Percentiles rank a stretch among this genome's conserved stretches.
Evolutionary conservation across 2,888 invertebrate genomes (phyloP).

Genomic region (Ormyrus labotus): DNA sequence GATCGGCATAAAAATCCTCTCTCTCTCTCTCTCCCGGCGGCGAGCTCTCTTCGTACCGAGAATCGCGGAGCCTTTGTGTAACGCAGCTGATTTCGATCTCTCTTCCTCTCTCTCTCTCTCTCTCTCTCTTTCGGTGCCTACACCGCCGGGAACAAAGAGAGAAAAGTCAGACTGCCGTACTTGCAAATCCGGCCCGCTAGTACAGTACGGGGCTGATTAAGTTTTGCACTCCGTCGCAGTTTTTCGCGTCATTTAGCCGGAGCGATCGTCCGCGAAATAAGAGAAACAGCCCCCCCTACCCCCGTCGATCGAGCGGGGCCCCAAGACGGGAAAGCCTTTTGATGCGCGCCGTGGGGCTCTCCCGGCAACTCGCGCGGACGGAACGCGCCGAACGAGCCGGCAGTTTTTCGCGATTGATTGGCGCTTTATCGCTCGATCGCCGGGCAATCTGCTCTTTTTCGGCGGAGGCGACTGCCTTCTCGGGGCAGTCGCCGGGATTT

Average conservation of each 20-base stretch:
- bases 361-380: background rate
- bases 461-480: too few relatives aligned
- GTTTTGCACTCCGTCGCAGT: conserved; percentile 30
- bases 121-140: background rate
- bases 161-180: background rate
- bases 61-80: background rate
- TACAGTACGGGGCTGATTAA: conserved; percentile 34
- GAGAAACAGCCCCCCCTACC: conserved; percentile 18
- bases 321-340: background rate
- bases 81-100: background rate
- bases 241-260: conserved; percentile 44
- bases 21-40: background rate
- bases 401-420: conserved; percentile 26
- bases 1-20: conserved; percentile 37
- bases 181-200: conserved; percentile 25
- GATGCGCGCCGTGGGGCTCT: background rate
- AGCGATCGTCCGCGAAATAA: conserved; percentile 48
- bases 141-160: background rate
- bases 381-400: too few relatives aligned
- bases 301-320: background rate
- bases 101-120: too few relatives aligned
- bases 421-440: background rate
- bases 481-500: too few relatives aligned
- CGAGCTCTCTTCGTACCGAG: background rate
- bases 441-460: too few relatives aligned